These are phyloP conservation scores for Apis florea DNA, from an alignment of 1,140 invertebrate genomes.

Conservation along the genomic window DNA sequence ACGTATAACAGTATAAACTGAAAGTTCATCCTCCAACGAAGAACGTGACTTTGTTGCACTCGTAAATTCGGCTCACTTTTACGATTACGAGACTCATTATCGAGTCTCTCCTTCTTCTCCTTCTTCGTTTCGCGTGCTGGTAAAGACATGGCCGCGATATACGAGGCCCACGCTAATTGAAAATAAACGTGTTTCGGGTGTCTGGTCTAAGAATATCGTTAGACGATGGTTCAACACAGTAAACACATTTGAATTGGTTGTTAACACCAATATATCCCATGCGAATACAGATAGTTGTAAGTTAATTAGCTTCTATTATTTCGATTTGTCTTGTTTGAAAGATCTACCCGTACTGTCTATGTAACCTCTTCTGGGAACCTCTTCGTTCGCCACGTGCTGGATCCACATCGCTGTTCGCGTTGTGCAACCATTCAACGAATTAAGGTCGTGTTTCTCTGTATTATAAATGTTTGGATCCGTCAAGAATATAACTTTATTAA, in stretches of 20 bases:
- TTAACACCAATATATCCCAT: constrained; percentile 14
- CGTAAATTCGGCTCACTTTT: neutral
- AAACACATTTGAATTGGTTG: constrained; percentile 12
- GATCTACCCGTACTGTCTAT: neutral
- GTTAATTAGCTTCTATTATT: constrained; percentile 5
- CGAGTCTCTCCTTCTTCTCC: neutral
- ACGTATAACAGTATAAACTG: too few relatives aligned
- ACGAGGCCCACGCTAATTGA: constrained; percentile 1
- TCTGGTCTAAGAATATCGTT: neutral
- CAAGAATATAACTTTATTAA: neutral
- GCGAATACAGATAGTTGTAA: neutral
- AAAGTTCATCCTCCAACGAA: too few relatives aligned
- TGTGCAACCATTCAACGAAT: constrained; percentile 5
- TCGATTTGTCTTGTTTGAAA: constrained; percentile 3
- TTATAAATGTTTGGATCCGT: too few relatives aligned
- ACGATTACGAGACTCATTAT: neutral
- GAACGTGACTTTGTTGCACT: too few relatives aligned
- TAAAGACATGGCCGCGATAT: neutral
- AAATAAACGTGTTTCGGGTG: constrained; percentile 17
- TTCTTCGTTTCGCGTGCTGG: neutral
- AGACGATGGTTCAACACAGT: neutral
- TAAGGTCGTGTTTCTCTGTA: neutral
- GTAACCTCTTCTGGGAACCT: neutral
- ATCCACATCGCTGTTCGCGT: neutral
- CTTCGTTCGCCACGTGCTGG: neutral